Evolutionary conservation across 2,797 vertebrate species (phyloP).

Genomic region (Loriculus beryllinus): DNA sequence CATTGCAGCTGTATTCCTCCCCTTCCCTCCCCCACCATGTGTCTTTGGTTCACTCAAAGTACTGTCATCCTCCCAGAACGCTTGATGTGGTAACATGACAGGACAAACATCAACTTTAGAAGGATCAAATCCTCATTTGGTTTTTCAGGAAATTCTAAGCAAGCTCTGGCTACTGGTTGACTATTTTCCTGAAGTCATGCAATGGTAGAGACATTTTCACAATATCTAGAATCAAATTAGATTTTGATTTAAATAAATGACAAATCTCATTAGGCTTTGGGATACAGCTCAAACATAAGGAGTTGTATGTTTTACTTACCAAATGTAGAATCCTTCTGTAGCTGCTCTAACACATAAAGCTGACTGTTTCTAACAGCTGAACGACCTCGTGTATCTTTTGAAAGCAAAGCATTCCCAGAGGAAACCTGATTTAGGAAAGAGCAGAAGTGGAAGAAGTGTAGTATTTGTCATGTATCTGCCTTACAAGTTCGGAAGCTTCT

Average conservation of each 20-base stretch:
- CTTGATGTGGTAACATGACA: not conserved
- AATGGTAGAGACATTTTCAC: not conserved
- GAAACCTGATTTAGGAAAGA: constrained; percentile 56
- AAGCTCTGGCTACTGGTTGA: not conserved
- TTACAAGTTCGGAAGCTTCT: not conserved
- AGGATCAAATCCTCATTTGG: not conserved
- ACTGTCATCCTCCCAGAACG: not conserved
- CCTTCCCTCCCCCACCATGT: too few species aligned
- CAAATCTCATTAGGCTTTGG: not conserved
- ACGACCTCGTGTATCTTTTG: constrained; percentile 71
- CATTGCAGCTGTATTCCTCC: not conserved
- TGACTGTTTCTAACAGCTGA: constrained; percentile 78
- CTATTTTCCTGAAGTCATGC: not conserved
- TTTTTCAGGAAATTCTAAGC: not conserved
- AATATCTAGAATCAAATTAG: not conserved
- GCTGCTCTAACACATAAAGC: constrained; percentile 64
- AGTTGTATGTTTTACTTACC: constrained; percentile 71
- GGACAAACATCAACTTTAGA: not conserved
- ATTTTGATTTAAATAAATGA: not conserved
- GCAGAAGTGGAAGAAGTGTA: not conserved
- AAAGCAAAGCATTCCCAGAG: constrained; percentile 51
- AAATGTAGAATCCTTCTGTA: constrained; percentile 74
- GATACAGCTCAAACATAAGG: not conserved
- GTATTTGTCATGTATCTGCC: not conserved
- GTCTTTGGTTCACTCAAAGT: not conserved